Evolutionary conservation across 2,113 vertebrate species (phyloP), one percentile per base, ranked within the genome.

Genomic region (Osmerus eperlanus): DNA sequence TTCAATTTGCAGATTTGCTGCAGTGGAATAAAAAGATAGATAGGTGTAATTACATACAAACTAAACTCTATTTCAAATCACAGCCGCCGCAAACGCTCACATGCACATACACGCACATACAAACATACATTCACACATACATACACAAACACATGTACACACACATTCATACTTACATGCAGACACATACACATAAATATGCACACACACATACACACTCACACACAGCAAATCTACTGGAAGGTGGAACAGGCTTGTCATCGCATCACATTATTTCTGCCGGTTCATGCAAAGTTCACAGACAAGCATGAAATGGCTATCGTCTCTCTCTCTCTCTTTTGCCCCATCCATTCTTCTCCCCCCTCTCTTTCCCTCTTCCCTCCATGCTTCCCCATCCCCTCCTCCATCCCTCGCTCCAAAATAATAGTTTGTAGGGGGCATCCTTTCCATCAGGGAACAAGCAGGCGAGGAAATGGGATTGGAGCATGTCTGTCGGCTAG

Each of bases 11-110:
- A 77, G 82, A 51, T 82, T 70, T 85, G 72, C 79, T 14, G 76
- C 59, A 77, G 72, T 78, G 59, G 95, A 97, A 97, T 96, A 99
- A 98, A 98, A 99, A 99, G 96, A 99, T 99, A 98, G 97, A 99
- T 99, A 96, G 96, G 97, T 93, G 94, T 99, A 99, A 99, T 99
- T 99, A 99, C 94, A 94, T 94, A 96, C 94, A 97, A 98, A 97
- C 95, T 96, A 98, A 99, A 98, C 97, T 98, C 96, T 94, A 99
- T 99, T 99, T 98, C 95, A 95, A 94, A 32, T 60, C 11, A 36
- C 56, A 32, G 16, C 51, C 87, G 88, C 81, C 85, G 77, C 83
- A 81, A 87, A 81, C 58, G 4, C 56, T 19, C 14, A 51, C 68
- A 61, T 54, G 41, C 56, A 61, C 32, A 28, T 54, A 51, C 58